Percentiles rank a stretch among this genome's conserved stretches.
phyloP scores from a whole-genome alignment of 2,797 vertebrate species.

The Lophius americanus region DNA sequence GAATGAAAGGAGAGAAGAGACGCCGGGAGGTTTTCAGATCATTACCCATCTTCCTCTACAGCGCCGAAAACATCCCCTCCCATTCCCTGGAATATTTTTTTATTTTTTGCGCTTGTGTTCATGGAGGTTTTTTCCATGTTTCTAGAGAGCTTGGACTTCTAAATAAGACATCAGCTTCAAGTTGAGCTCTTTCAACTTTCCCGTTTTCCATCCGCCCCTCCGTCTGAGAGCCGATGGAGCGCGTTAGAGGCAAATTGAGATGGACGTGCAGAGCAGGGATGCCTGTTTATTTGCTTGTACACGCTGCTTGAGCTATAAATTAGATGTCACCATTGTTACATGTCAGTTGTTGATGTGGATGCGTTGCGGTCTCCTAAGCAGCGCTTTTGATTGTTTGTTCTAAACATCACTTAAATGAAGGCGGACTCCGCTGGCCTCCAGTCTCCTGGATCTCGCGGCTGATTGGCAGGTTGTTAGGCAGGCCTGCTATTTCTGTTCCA shows the following conservation, averaged over 20 bases:
- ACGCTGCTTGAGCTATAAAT: slow-evolving; percentile 81
- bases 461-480: slow-evolving; percentile 68
- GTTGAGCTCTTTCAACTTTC: slow-evolving; percentile 63
- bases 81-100: slow-evolving; percentile 32
- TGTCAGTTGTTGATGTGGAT: slow-evolving; percentile 70
- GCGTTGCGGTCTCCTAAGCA: slow-evolving; percentile 56
- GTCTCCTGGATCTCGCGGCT: slow-evolving; percentile 47
- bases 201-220: slow-evolving; percentile 32
- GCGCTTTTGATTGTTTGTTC: slow-evolving; percentile 77
- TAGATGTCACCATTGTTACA: slow-evolving; percentile 81
- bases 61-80: slow-evolving; percentile 33
- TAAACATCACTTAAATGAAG: slow-evolving; percentile 74
- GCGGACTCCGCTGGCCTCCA: slow-evolving; percentile 53
- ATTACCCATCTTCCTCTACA: slow-evolving; percentile 39
- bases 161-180: slow-evolving; percentile 72
- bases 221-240: slow-evolving; percentile 58
- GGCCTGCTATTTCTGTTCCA: slow-evolving; percentile 31
- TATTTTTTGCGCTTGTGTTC: slow-evolving; percentile 36
- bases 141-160: slow-evolving; percentile 28
- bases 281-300: slow-evolving; percentile 84
- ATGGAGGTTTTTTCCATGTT: slow-evolving; percentile 14
- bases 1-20: slow-evolving; percentile 45
- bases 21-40: slow-evolving; percentile 55
- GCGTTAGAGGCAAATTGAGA: slow-evolving; percentile 78
- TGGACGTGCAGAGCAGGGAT: slow-evolving; percentile 65